These are phyloP conservation scores for Geotrypetes seraphini DNA, from an alignment of 2,797 vertebrate species.

Conservation along the genomic window DNA sequence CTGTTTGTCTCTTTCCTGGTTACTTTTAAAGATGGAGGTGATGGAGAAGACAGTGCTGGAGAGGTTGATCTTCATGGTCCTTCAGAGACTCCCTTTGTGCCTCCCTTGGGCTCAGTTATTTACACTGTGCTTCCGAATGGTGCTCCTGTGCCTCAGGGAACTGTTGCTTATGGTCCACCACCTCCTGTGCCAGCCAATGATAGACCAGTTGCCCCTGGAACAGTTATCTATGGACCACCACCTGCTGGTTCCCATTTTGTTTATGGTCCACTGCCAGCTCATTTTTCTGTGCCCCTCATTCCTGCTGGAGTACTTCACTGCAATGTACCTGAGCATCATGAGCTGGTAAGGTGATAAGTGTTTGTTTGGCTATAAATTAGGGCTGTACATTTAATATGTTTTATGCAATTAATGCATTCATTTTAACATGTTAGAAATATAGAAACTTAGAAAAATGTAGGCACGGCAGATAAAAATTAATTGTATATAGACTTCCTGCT, in stretches of 20 bases:
- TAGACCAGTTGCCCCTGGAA: conserved; percentile 36
- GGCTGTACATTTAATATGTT: too few relatives aligned
- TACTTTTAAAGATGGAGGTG: conserved; percentile 28
- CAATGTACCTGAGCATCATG: conserved; percentile 60
- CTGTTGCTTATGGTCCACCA: conserved; percentile 48
- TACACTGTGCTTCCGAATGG: conserved; percentile 58
- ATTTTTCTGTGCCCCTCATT: conserved; percentile 46
- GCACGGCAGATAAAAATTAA: too few relatives aligned
- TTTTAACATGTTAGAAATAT: too few relatives aligned
- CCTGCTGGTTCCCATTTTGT: conserved; percentile 49
- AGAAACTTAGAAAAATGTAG: too few relatives aligned
- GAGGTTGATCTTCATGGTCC: conserved; percentile 31
- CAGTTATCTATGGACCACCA: conserved; percentile 51
- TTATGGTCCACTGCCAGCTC: conserved; percentile 51
- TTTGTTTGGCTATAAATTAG: too few relatives aligned
- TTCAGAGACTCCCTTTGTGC: conserved; percentile 27
- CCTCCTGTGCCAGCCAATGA: conserved; percentile 27
- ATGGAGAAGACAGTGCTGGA: conserved; percentile 36
- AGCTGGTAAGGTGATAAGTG: conserved; percentile 56
- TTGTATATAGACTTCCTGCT: too few relatives aligned
- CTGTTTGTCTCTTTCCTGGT: neutral
- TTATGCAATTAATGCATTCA: too few relatives aligned
- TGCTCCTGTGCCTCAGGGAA: conserved; percentile 53
- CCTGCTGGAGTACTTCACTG: conserved; percentile 59
- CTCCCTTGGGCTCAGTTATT: conserved; percentile 46